These are phyloP conservation scores for Otolemur garnettii DNA, from an alignment of 2,113 vertebrate genomes.

Conservation along the genomic window DNA sequence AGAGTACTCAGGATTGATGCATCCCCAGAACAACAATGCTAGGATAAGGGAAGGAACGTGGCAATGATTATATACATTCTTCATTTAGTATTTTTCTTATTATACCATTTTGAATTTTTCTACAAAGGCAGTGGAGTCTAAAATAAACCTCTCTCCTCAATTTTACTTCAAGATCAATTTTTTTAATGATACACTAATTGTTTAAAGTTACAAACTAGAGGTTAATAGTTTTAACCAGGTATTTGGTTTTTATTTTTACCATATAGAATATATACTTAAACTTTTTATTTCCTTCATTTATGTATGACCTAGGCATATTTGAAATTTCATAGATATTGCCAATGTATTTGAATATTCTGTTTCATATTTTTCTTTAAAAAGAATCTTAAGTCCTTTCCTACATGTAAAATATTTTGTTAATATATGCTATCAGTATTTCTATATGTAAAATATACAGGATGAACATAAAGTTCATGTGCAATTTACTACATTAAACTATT, in stretches of 20 bases:
- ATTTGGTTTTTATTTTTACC: conserved; percentile 80
- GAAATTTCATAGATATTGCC: conserved; percentile 77
- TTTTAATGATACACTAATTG: conserved; percentile 61
- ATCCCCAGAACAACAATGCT: conserved; percentile 85
- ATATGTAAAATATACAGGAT: conserved; percentile 25
- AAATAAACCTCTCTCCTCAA: conserved; percentile 64
- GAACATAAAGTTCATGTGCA: too few species aligned
- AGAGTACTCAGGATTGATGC: conserved; percentile 90
- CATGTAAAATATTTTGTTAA: conserved; percentile 75
- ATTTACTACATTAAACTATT: too few species aligned
- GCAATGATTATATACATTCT: conserved; percentile 52
- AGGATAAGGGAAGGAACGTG: conserved; percentile 73
- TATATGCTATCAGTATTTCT: conserved; percentile 79
- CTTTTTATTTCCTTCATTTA: conserved; percentile 83
- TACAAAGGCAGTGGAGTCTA: conserved; percentile 53
- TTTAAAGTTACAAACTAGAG: conserved; percentile 56
- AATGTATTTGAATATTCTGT: conserved; percentile 79
- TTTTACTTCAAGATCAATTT: conserved; percentile 70
- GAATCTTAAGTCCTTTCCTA: conserved; percentile 70
- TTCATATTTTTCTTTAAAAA: conserved; percentile 84
- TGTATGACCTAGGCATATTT: conserved; percentile 79
- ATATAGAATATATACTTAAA: conserved; percentile 80
- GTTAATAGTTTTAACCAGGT: conserved; percentile 60
- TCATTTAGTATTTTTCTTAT: conserved; percentile 70
- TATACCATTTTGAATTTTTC: conserved; percentile 66